phyloP scores from a whole-genome alignment of 1,140 invertebrate species.

The Hyles vespertilio region DNA sequence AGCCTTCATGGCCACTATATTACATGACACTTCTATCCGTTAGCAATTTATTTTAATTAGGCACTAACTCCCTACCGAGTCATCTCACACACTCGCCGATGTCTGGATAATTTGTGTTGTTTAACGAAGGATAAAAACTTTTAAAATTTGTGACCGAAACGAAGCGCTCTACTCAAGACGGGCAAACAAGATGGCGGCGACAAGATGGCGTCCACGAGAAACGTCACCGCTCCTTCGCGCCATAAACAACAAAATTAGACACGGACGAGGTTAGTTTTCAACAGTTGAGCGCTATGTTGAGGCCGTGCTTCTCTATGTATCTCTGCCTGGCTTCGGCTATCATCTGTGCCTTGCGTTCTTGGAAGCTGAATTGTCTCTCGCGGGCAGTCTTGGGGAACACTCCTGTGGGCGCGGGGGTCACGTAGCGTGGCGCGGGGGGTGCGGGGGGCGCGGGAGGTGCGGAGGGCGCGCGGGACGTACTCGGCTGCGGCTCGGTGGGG shows the following conservation, averaged over 20 bases:
- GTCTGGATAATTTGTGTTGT: too few species aligned
- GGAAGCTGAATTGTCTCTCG: conserved; percentile 79
- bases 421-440: conserved; percentile 36
- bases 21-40: too few species aligned
- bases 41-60: too few species aligned
- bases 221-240: too few species aligned
- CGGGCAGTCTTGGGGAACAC: conserved; percentile 79
- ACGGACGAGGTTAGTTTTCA: conserved; percentile 18
- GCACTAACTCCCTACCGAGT: too few species aligned
- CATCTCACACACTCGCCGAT: too few species aligned
- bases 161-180: too few species aligned
- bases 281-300: conserved; percentile 55
- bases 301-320: conserved; percentile 87
- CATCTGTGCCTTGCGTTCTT: conserved; percentile 86
- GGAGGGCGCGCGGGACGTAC: conserved; percentile 29
- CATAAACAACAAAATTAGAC: not conserved
- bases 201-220: too few species aligned
- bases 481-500: conserved; percentile 29
- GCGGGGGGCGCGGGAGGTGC: conserved; percentile 12
- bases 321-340: conserved; percentile 84
- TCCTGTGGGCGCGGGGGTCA: conserved; percentile 62
- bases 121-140: too few species aligned
- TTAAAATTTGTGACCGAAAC: too few species aligned
- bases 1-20: too few species aligned
- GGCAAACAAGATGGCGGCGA: too few species aligned